Evolutionary conservation across 2,113 vertebrate genomes (phyloP).

Genomic region (Zosterops pallidus): DNA sequence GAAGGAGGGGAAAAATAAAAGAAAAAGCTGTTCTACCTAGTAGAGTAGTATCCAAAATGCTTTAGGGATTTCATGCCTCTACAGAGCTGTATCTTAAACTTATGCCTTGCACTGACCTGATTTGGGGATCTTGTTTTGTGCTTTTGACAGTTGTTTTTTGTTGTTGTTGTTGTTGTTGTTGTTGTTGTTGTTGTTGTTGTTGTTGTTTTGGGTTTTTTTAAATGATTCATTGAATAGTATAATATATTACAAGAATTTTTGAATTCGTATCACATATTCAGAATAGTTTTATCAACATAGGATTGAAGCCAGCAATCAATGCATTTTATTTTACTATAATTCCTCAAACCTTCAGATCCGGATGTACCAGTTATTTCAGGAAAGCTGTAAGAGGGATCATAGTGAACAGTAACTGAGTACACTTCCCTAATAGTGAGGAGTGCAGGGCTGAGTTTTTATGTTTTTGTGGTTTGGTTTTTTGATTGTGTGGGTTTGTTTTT

Average conservation of each 20-base stretch:
- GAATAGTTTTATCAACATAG: background rate
- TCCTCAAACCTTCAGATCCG: background rate
- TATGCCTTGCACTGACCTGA: background rate
- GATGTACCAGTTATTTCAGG: background rate
- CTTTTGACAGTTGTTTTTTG: background rate
- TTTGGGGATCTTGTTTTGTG: background rate
- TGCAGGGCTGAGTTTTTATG: background rate
- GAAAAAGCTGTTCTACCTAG: background rate
- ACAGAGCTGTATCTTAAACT: background rate
- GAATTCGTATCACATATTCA: background rate
- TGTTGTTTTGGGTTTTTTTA: background rate
- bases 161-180: background rate
- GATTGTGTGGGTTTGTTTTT: background rate
- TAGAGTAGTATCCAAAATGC: conserved; percentile 8
- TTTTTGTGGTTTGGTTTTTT: background rate
- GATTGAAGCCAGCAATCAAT: background rate
- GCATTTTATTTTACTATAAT: background rate
- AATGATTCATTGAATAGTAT: background rate
- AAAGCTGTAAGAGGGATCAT: background rate
- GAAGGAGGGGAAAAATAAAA: background rate
- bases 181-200: background rate
- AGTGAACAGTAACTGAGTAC: background rate
- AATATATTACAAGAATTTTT: background rate
- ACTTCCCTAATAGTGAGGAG: background rate
- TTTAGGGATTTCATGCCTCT: background rate